phyloP scores from a whole-genome alignment of 2,113 vertebrate genomes.

The Psephotus haematonotus region DNA sequence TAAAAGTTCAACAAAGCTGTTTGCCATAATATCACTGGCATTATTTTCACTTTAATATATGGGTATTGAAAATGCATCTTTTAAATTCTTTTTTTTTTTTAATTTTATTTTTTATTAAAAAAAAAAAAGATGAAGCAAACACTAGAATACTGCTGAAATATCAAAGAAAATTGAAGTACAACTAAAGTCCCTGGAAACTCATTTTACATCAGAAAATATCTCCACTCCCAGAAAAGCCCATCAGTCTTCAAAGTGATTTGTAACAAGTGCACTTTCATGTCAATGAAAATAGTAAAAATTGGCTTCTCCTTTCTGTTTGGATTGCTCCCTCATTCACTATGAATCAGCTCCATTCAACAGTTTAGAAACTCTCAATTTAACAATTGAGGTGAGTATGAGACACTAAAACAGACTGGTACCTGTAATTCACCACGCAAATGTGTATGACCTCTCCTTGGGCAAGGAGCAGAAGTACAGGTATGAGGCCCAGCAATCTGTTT shows the following conservation, averaged over 20 bases:
- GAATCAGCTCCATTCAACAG: conserved; percentile 2
- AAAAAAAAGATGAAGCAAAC: neutral
- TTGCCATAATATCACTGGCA: neutral
- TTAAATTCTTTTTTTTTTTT: neutral
- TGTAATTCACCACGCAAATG: neutral
- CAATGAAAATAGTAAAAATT: neutral
- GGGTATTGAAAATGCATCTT: neutral
- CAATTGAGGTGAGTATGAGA: neutral
- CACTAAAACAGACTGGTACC: neutral
- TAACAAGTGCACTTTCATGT: neutral
- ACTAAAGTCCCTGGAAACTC: neutral
- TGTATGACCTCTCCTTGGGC: neutral
- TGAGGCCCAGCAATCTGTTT: neutral
- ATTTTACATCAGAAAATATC: neutral
- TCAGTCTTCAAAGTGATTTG: neutral
- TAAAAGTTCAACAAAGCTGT: neutral
- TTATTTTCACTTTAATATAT: neutral
- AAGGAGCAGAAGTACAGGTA: neutral
- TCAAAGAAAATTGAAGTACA: neutral
- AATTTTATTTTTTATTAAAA: neutral
- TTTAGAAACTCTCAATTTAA: neutral
- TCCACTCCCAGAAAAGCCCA: neutral
- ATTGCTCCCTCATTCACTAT: conserved; percentile 17
- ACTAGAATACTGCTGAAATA: neutral
- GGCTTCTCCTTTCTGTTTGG: conserved; percentile 6